Evolutionary conservation across 53 echinoderm and acorn worm species (phyloP), one percentile per base, ranked within the genome.

Genomic region (Antedon mediterranea): DNA sequence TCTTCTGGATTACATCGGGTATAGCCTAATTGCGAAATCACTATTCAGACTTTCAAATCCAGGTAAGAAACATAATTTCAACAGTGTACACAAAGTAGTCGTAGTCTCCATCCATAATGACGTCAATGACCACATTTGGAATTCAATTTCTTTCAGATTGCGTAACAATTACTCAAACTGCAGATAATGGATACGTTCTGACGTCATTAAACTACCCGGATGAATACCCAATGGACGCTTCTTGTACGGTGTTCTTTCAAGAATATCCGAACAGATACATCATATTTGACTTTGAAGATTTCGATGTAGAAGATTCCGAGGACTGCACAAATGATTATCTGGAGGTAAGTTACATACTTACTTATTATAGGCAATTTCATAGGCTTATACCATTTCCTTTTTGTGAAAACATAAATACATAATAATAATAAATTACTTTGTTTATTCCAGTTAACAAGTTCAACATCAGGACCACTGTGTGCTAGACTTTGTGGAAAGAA

Each of bases 401-500:
- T n/a, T n/a, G n/a, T n/a, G n/a, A n/a, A n/a, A n/a, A n/a, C n/a
- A n/a, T n/a, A n/a, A n/a, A n/a, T n/a, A n/a, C n/a, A n/a, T n/a
- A n/a, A n/a, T n/a, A n/a, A n/a, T n/a, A n/a, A n/a, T n/a, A n/a
- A n/a, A n/a, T n/a, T n/a, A n/a, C n/a, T n/a, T n/a, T 15, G 9
- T 57, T 11, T 11, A 2, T 57, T 57, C 15, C 23, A 57, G 57
- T 57, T 57, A 3, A 57, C 9, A 15, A 57, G 57, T 57, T 6
- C 23, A 11, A 57, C 57, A 57, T 57, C 57, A 18, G 57, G 57
- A 23, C 29, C 30, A 28, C 71, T 80, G 31, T 32, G 75, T 0
- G 86, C 80, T 15, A 72, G 31, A 29, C 31, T 82, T 70, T 89
- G 89, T 71, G 86, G 89, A 29, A 30, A 32, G 8, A 71, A 86